Conservation (phyloP, 2,888 invertebrate genomes). For the Coleophora deauratella region DNA sequence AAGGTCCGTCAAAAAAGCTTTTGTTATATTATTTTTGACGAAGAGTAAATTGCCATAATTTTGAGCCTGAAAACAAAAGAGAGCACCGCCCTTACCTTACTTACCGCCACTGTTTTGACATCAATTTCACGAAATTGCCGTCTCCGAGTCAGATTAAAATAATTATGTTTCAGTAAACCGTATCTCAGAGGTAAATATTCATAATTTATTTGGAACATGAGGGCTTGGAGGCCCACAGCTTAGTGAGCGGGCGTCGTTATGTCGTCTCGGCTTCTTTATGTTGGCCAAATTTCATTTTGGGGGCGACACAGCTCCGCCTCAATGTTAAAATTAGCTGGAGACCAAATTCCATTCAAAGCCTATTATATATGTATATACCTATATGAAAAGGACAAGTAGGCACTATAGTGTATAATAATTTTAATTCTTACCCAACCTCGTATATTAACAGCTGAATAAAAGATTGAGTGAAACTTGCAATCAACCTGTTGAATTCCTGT, state of each 20-base stretch:
- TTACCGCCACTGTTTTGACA: slow-evolving; percentile 41
- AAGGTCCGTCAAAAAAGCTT: too few species aligned
- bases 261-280: slow-evolving; percentile 53
- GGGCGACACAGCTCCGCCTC: slow-evolving; percentile 18
- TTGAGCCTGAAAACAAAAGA: slow-evolving; percentile 2
- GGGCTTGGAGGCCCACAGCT: slow-evolving; percentile 43
- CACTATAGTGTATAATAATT: too few species aligned
- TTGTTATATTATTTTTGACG: too few species aligned
- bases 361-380: too few species aligned
- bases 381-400: too few species aligned
- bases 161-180: slow-evolving; percentile 60
- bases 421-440: not conserved
- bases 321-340: not conserved
- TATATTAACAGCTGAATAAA: not conserved
- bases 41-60: not conserved
- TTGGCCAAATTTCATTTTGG: slow-evolving; percentile 57
- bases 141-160: slow-evolving; percentile 61
- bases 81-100: slow-evolving; percentile 17
- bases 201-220: slow-evolving; percentile 66
- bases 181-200: slow-evolving; percentile 63
- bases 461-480: too few species aligned
- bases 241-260: slow-evolving; percentile 40
- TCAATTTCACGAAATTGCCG: slow-evolving; percentile 53
- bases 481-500: too few species aligned
- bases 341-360: too few species aligned